Percentiles rank a stretch among this genome's conserved stretches.
Conservation (phyloP, 2,113 vertebrate species). For the Verasper variegatus region DNA sequence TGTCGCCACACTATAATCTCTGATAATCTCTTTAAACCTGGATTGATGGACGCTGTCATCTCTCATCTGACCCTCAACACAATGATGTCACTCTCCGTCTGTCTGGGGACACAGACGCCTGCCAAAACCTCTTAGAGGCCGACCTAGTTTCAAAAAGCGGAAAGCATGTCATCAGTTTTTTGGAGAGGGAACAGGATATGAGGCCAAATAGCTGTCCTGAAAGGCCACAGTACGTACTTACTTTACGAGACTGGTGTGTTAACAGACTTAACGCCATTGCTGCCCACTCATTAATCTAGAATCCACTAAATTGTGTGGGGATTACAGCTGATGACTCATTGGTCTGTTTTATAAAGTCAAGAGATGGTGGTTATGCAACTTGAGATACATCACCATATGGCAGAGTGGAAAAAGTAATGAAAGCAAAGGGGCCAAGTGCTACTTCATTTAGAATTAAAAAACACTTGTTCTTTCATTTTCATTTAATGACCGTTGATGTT, state of each 20-base stretch:
- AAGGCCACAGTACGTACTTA: neutral
- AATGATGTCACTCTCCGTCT: conserved; percentile 56
- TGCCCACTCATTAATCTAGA: conserved; percentile 37
- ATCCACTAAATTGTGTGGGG: conserved; percentile 2
- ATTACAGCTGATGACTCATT: conserved; percentile 52
- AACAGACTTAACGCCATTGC: neutral
- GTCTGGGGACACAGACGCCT: conserved; percentile 37
- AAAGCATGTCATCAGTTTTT: conserved; percentile 14
- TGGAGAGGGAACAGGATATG: conserved; percentile 12
- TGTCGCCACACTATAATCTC: neutral
- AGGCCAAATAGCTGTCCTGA: neutral
- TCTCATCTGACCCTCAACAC: conserved; percentile 17
- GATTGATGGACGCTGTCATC: conserved; percentile 6
- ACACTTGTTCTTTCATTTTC: conserved; percentile 6
- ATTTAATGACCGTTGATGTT: conserved; percentile 10
- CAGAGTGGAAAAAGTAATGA: conserved; percentile 19
- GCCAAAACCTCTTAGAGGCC: conserved; percentile 53
- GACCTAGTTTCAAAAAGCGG: conserved; percentile 71
- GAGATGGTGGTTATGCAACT: conserved; percentile 59
- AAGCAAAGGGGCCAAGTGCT: conserved; percentile 6
- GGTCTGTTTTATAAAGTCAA: conserved; percentile 25
- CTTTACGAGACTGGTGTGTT: neutral
- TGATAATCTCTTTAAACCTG: neutral
- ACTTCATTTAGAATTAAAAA: conserved; percentile 30
- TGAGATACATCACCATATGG: conserved; percentile 41